Base-by-base conservation (phyloP, 2,113 vertebrate genomes). In the Peromyscus maniculatus region DNA sequence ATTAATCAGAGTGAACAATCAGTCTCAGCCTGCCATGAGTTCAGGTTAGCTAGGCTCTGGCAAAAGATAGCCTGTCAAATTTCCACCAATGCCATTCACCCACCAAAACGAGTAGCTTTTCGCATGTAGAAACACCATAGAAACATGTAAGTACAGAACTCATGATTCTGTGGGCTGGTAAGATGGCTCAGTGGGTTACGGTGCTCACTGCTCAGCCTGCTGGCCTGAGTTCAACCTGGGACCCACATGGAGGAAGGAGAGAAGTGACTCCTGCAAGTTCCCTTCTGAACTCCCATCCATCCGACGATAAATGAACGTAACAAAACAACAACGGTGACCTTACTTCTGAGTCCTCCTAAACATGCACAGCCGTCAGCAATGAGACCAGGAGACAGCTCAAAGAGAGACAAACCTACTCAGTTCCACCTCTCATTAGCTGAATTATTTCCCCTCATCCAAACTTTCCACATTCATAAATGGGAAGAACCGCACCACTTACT, bases 51-150 rank as follows among this genome's bases (percentile, higher is more conserved):
- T 46, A 87, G n/a, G 17, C 26, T 92, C 88, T 93, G 12, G 67
- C 67, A 93, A 97, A 91, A 96, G 28, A 31, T 22, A 71, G 33
- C 19, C 75, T 78, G 36, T 39, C 7, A 89, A 91, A 78, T 96
- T 97, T 62, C n/a, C 36, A 88, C 57, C 43, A 71, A 88, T 87
- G 72, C 71, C 46, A 96, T 12, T 55, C 21, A 87, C 16, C n/a
- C 43, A 62, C n/a, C 82, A 92, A 95, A 87, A 80, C 4, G 79
- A 28, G 15, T 69, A 26, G 31, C 33, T 77, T 87, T 95, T 92
- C 16, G 89, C 0, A 43, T 75, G 88, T 59, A 39, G 49, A n/a
- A 91, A 88, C 22, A 77, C 39, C 59, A 59, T 84, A 94, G 92
- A 89, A 96, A 79, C 59, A 79, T 7, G 0, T 57, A 84, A 93